Base-by-base conservation (phyloP, 2,797 vertebrate genomes). In the Merluccius polli region DNA sequence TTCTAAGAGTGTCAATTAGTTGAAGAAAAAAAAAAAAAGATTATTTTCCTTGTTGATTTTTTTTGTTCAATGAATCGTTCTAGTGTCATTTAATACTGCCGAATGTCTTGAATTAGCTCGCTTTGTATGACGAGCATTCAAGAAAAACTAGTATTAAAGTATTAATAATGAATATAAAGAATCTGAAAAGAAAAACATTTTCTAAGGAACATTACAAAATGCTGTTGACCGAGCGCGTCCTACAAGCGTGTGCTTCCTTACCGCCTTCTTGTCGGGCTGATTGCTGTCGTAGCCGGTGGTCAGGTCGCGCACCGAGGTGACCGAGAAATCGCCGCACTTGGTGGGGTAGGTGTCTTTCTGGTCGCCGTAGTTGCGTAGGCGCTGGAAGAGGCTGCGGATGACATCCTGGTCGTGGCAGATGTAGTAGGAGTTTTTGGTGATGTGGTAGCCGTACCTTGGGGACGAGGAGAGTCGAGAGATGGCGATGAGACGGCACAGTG, bases 341-440 rank as follows among this genome's bases (percentile, higher is more conserved):
- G 93, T 93, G n/a, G 98, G 97, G 72, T 99, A 99, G 0, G 91
- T 91, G 78, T 89, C 92, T 77, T 95, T 93, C 80, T 94, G 86
- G 70, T 92, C 95, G 5, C 92, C 81, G 8, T 93, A 95, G 91
- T 94, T 97, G 77, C 98, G 93, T 73, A 99, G 93, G 68, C 94
- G 94, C 73, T 96, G 94, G 79, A 99, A 99, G 85, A 99, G 86
- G 44, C 89, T 88, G 70, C 86, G 89, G 86, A 98, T 97, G 76
- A 94, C 95, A 63, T 89, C 87, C 91, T 95, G 96, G 85, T 98
- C 94, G 0, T 97, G 93, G 89, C 98, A 99, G 90, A 99, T 97
- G 81, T 98, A 99, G 92, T 99, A 99, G 0, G 98, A 99, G 89
- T 97, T 95, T 87, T 95, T 96, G 78, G 94, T 95, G 86, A 98